Base-by-base conservation (phyloP, 1,140 invertebrate species). In the Megathymus violae region DNA sequence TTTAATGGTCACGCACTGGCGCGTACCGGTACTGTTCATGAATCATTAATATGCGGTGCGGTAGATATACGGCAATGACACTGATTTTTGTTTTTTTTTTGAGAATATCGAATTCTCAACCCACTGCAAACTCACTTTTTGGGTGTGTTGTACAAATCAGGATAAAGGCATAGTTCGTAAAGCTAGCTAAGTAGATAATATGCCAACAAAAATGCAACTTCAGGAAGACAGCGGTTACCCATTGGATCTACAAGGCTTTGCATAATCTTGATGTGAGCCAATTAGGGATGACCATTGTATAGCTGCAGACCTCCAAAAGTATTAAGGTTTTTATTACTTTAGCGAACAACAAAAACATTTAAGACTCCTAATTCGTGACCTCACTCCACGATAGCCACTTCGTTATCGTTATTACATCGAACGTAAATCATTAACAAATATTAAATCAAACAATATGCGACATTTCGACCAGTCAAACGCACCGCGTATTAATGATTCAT, bases 401-500 rank as follows among this genome's bases (percentile, higher is more conserved):
- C 16, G 14, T 44, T 44, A 44, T 10, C 17, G n/a, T 44, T 10
- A 50, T 50, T 36, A 50, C 31, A 34, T 22, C n/a, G 5, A 2
- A 22, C 19, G 34, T n/a, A 9, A 16, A 36, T 36, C 25, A 25
- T 48, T 15, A 50, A 36, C 47, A 17, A 36, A 36, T 14, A 36
- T 36, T 6, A 14, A 14, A 51, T 51, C 48, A 38, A 36, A 38
- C 27, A 19, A 25, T 47, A 36, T 31, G 31, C 11, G 15, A 38
- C 48, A 19, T 14, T 15, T 13, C 14, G 25, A 31, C 22, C 17
- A 16, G n/a, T 38, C 48, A 22, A 40, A 40, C 48, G 16, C 17
- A 52, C 34, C 34, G 48, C 48, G 36, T 52, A 13, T 38, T 38
- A 38, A 52, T 52, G 16, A 52, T 36, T 52, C 34, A n/a, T n/a